Base-by-base conservation (phyloP, 2,888 invertebrate genomes). In the Apodemia hepburni region DNA sequence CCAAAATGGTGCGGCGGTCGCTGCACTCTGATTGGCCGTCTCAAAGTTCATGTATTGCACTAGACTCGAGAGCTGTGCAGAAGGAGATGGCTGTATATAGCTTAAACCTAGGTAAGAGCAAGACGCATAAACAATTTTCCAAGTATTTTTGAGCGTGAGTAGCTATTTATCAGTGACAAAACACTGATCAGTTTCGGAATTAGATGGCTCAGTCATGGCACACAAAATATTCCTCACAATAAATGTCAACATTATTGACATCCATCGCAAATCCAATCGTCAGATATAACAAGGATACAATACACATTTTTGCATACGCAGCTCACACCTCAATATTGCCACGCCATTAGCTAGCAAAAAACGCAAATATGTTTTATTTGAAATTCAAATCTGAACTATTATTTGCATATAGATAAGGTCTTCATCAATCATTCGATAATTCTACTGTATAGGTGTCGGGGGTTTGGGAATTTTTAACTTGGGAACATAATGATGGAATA, bases 331-430 rank as follows among this genome's bases (percentile, higher is more conserved):
- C 64, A 73, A 67, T 70, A 72, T 73, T 71, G 45, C 45, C 75
- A 78, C 81, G 80, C 85, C 83, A 87, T 87, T 87, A 86, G 77
- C 78, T 72, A 70, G 70, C 81, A 79, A 81, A 82, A 87, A 84
- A 85, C 81, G 80, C 83, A 87, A 85, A 84, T 73, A 75, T 70
- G 68, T 75, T 75, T 74, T 75, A 87, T 89, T 89, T 88, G 83
- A 82, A 86, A 82, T 86, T 87, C 85, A 87, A 87, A 89, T 89
- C 79, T 79, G 72, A 80, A 81, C 77, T 78, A 80, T 76, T 67
- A 89, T 90, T 90, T 87, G 84, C 90, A 90, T 90, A 85, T 87
- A 89, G 82, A 90, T 84, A 83, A 85, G 81, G 78, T 78, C 72
- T 81, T 83, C 79, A 85, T 84, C 82, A 80, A 87, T 87, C 84